phyloP scores from a whole-genome alignment of 2,888 invertebrate genomes.

The Patella caerulea region DNA sequence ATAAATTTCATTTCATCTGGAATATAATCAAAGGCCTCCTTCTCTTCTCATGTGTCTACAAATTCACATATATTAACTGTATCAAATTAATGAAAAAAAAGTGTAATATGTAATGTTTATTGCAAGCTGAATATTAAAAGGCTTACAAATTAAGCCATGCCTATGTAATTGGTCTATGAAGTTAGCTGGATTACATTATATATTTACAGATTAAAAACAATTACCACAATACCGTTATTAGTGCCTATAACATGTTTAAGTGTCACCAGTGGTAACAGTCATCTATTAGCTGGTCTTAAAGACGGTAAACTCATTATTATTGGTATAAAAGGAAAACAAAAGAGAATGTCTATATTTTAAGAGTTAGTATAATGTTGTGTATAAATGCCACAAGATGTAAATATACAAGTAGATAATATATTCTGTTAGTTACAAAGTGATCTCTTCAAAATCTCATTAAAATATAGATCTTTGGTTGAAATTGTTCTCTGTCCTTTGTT shows the following conservation, averaged over 20 bases:
- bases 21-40: too few species aligned
- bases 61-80: too few species aligned
- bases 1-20: too few species aligned
- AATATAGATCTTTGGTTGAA: not conserved
- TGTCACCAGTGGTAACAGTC: constrained; percentile 72
- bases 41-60: too few species aligned
- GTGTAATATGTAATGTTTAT: too few species aligned
- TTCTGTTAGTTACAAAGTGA: constrained; percentile 7
- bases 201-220: constrained; percentile 55
- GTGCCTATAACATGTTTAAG: constrained; percentile 65
- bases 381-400: not conserved
- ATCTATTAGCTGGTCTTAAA: constrained; percentile 76
- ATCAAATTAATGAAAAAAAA: too few species aligned
- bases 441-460: not conserved
- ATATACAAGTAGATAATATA: not conserved
- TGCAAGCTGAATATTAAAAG: too few species aligned
- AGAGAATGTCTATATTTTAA: constrained; percentile 19
- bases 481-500: not conserved
- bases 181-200: constrained; percentile 11
- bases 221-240: constrained; percentile 60
- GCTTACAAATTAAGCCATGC: too few species aligned
- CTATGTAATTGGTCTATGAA: not conserved
- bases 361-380: not conserved
- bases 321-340: constrained; percentile 54
- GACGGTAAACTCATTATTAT: constrained; percentile 75